Conservation (phyloP, 1,140 invertebrate genomes). For the Linepithema humile region DNA sequence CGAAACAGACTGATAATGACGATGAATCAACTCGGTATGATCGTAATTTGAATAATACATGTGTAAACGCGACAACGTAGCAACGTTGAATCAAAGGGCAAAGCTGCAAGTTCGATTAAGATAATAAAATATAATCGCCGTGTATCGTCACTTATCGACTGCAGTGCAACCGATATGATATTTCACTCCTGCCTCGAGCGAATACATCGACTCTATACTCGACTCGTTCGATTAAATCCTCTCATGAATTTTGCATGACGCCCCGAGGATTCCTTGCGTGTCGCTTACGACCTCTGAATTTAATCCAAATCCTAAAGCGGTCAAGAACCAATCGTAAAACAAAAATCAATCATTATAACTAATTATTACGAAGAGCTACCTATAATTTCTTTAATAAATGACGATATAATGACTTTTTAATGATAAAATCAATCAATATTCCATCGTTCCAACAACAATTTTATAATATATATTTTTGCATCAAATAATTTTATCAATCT, state of each 20-base stretch:
- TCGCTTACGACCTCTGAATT: background rate
- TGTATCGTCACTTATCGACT: constrained; percentile 8
- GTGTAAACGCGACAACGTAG: background rate
- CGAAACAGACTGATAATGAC: background rate
- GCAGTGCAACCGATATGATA: background rate
- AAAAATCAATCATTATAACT: too few species aligned
- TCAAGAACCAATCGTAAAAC: background rate
- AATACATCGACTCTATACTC: constrained; percentile 35
- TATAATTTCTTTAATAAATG: background rate
- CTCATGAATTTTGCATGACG: constrained; percentile 64
- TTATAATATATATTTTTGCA: background rate
- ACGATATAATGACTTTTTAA: background rate
- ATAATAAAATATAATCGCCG: background rate
- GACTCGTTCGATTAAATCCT: constrained; percentile 43
- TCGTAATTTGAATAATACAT: constrained; percentile 34
- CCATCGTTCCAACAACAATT: too few species aligned
- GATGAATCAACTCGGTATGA: constrained; percentile 2
- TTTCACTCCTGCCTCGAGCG: constrained; percentile 35
- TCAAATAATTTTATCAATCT: background rate
- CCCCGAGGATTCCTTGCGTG: constrained; percentile 27
- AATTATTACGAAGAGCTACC: background rate
- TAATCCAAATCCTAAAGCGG: constrained; percentile 32
- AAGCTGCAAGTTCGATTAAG: background rate
- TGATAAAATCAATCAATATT: background rate
- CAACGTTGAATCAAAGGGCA: background rate